Evolutionary conservation across 1,140 invertebrate species (phyloP).

Genomic region (Drosophila eugracilis): DNA sequence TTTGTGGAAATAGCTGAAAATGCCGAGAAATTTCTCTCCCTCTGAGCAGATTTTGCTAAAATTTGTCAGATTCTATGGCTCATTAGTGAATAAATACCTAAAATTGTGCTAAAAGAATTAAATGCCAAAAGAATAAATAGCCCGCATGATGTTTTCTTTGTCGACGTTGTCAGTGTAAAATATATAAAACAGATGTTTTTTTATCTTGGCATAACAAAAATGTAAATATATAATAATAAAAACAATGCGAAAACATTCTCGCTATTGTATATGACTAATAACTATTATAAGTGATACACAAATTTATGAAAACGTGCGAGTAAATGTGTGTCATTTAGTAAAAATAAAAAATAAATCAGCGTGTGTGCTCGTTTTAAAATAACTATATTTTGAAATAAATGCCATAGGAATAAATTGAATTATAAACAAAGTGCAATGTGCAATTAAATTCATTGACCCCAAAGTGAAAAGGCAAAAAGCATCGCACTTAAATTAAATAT

Average conservation of each 20-base stretch:
- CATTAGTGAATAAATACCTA: slow-evolving; percentile 60
- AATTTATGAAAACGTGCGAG: slow-evolving; percentile 23
- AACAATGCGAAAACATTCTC: neutral
- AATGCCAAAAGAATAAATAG: slow-evolving; percentile 32
- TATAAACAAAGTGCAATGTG: slow-evolving; percentile 41
- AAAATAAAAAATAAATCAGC: slow-evolving; percentile 39
- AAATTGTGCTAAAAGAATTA: slow-evolving; percentile 31
- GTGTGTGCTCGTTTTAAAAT: slow-evolving; percentile 16
- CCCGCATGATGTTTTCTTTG: slow-evolving; percentile 20
- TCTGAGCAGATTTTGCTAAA: slow-evolving; percentile 6
- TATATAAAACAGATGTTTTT: slow-evolving; percentile 38
- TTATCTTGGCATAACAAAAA: slow-evolving; percentile 6
- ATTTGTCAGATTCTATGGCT: slow-evolving; percentile 48
- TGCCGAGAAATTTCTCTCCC: slow-evolving; percentile 6
- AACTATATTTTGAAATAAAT: slow-evolving; percentile 23
- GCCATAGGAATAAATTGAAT: slow-evolving; percentile 24
- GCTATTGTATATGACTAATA: slow-evolving; percentile 1
- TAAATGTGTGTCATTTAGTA: slow-evolving; percentile 24
- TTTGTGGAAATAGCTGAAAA: slow-evolving; percentile 17
- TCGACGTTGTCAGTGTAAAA: slow-evolving; percentile 20
- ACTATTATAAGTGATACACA: slow-evolving; percentile 1
- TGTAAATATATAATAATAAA: slow-evolving; percentile 5
- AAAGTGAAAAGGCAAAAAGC: slow-evolving; percentile 43
- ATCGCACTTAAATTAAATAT: slow-evolving; percentile 67
- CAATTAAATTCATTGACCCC: slow-evolving; percentile 73